Conservation (phyloP, 2,888 invertebrate species). For the Trissolcus brochymenae region DNA sequence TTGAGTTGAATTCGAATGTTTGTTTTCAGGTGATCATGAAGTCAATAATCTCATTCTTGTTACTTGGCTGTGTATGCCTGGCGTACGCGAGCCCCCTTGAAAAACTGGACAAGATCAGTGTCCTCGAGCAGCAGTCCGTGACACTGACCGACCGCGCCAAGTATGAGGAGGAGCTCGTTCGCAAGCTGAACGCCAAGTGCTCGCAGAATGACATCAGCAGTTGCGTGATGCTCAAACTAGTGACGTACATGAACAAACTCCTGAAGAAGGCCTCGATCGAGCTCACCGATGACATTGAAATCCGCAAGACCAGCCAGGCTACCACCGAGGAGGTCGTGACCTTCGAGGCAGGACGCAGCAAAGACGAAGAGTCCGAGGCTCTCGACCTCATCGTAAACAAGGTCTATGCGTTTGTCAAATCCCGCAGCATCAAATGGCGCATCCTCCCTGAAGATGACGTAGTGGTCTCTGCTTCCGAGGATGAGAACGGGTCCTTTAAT, state of each 20-base stretch:
- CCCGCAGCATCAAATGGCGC: slow-evolving; percentile 87
- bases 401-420: slow-evolving; percentile 85
- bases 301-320: slow-evolving; percentile 79
- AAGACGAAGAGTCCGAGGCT: slow-evolving; percentile 79
- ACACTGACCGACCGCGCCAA: slow-evolving; percentile 72
- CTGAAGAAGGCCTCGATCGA: slow-evolving; percentile 88
- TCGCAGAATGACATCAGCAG: slow-evolving; percentile 86
- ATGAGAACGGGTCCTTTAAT: slow-evolving; percentile 83
- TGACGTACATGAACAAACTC: slow-evolving; percentile 88
- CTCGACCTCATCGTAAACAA: slow-evolving; percentile 84
- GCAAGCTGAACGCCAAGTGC: slow-evolving; percentile 87
- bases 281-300: slow-evolving; percentile 85
- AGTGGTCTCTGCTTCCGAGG: slow-evolving; percentile 83
- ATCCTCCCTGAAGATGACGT: slow-evolving; percentile 87
- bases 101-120: slow-evolving; percentile 71
- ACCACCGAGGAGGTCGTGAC: slow-evolving; percentile 80
- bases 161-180: slow-evolving; percentile 84
- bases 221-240: slow-evolving; percentile 88
- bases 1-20: not conserved
- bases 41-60: slow-evolving; percentile 61
- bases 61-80: slow-evolving; percentile 62
- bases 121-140: slow-evolving; percentile 71
- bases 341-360: slow-evolving; percentile 80
- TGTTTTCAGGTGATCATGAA: slow-evolving; percentile 64
- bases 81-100: slow-evolving; percentile 70